These are phyloP conservation scores for Drosophila erecta DNA, from an alignment of 1,140 invertebrate species.

Conservation along the genomic window DNA sequence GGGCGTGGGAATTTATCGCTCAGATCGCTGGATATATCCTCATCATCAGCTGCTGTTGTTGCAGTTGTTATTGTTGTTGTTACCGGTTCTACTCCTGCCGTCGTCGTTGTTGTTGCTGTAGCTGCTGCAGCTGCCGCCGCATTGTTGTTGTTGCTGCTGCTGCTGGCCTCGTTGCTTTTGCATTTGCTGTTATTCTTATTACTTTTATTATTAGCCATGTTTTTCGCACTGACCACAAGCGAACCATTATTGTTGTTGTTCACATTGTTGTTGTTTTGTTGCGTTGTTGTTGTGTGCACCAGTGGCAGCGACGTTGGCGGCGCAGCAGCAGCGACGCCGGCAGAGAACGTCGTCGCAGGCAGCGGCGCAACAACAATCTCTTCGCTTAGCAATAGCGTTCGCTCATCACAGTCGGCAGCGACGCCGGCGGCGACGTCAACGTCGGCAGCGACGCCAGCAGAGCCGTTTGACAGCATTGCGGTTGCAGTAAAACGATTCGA, in stretches of 20 bases:
- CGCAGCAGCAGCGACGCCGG: conserved; percentile 29
- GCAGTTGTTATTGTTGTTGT: conserved; percentile 37
- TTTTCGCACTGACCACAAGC: conserved; percentile 31
- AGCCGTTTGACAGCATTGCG: conserved; percentile 59
- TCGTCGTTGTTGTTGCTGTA: conserved; percentile 21
- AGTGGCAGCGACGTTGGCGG: conserved; percentile 68
- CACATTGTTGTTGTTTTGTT: conserved; percentile 49
- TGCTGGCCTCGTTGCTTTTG: conserved; percentile 24
- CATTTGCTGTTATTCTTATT: conserved; percentile 20
- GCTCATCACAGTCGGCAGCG: conserved; percentile 61
- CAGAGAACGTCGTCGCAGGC: conserved; percentile 13
- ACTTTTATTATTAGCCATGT: conserved; percentile 34
- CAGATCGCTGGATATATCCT: conserved; percentile 69
- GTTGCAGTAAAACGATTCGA: conserved; percentile 44
- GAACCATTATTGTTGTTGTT: conserved; percentile 45
- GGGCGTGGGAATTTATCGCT: conserved; percentile 75
- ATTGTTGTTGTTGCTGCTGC: conserved; percentile 54
- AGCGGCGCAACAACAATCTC: conserved; percentile 31
- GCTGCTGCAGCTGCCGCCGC: conserved; percentile 11
- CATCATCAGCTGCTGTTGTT: conserved; percentile 49
- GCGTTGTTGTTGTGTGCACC: conserved; percentile 54
- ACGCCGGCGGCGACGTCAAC: conserved; percentile 7
- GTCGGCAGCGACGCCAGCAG: conserved; percentile 19
- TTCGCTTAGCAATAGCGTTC: conserved; percentile 61
- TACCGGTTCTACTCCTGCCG: conserved; percentile 18